These are phyloP conservation scores for Geotrypetes seraphini DNA, from an alignment of 2,797 vertebrate genomes.

Conservation along the genomic window DNA sequence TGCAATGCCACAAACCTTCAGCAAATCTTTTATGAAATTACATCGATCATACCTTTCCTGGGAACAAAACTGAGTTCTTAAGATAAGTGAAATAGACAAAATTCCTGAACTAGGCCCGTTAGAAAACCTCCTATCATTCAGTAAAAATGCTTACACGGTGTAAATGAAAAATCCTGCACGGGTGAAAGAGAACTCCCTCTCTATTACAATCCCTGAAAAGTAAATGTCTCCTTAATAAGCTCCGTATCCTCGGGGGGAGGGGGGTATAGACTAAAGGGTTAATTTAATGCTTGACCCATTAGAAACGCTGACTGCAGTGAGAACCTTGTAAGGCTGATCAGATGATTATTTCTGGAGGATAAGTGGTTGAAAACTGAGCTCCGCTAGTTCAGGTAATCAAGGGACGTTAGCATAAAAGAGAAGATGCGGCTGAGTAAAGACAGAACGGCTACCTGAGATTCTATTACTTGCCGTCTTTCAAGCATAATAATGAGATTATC, in stretches of 20 bases:
- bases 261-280: conserved; percentile 54
- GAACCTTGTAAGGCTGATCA: conserved; percentile 62
- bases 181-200: conserved; percentile 13
- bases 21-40: too few species aligned
- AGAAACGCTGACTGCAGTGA: conserved; percentile 64
- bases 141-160: too few species aligned
- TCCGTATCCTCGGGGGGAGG: conserved; percentile 44
- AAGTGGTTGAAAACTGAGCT: conserved; percentile 78
- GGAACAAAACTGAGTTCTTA: too few species aligned
- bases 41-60: too few species aligned
- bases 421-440: conserved; percentile 49
- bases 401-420: conserved; percentile 60
- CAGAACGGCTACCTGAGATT: conserved; percentile 67
- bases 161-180: too few species aligned
- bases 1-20: too few species aligned
- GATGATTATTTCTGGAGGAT: conserved; percentile 77
- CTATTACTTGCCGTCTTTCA: conserved; percentile 80
- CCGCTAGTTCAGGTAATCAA: conserved; percentile 72
- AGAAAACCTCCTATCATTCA: too few species aligned
- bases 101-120: too few species aligned
- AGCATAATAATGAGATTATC: conserved; percentile 73
- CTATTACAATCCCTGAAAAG: conserved; percentile 31
- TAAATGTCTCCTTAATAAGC: conserved; percentile 50
- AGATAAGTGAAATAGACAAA: too few species aligned
- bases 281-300: conserved; percentile 75